Evolutionary conservation across 2,797 vertebrate genomes (phyloP), one percentile per base, ranked within the genome.

Genomic region (Lophius americanus): DNA sequence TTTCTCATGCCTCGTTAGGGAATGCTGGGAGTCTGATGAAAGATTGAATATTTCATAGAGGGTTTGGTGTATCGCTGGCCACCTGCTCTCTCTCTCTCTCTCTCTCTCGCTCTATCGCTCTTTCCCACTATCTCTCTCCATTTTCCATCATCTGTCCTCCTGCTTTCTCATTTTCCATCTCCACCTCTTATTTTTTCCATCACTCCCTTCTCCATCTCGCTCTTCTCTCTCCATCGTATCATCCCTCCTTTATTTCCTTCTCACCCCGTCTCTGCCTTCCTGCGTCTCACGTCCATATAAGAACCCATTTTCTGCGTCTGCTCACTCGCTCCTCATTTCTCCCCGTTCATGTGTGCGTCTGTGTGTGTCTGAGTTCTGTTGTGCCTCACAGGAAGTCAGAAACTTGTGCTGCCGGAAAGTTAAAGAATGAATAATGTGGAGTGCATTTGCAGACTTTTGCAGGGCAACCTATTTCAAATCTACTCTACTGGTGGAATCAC

Each of bases 1-100:
- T 86, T 88, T 90, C 88, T 93, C 90, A 91, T 71, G 86, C 87
- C 86, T 92, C 82, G 89, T 92, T 92, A 90, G 84, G 84, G 82
- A 91, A 90, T 82, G 86, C 85, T 76, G 86, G 84, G 81, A 89
- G 86, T 83, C 88, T 88, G 88, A 92, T 92, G 91, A 90, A 92
- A 93, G 92, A 90, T 88, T 91, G 90, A 92, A 92, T 89, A 90
- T 91, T 90, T 85, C 81, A 90, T 89, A 74, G 84, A 59, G 65
- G 85, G 85, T 84, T 84, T 88, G 83, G 61, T 86, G 73, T 83
- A 85, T 85, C 57, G 75, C 79, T 55, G 72, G 68, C 87, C 89
- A 88, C 89, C 88, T 88, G 84, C 82, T 84, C 78, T 73, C 77
- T 65, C 62, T 51, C 63, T 69, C 74, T 51, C 37, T 50, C 55